A percentile compares a stretch with the other conserved stretches of the same genome.
Conservation (phyloP, 1,140 invertebrate genomes). For the Tetraneura akinire region DNA sequence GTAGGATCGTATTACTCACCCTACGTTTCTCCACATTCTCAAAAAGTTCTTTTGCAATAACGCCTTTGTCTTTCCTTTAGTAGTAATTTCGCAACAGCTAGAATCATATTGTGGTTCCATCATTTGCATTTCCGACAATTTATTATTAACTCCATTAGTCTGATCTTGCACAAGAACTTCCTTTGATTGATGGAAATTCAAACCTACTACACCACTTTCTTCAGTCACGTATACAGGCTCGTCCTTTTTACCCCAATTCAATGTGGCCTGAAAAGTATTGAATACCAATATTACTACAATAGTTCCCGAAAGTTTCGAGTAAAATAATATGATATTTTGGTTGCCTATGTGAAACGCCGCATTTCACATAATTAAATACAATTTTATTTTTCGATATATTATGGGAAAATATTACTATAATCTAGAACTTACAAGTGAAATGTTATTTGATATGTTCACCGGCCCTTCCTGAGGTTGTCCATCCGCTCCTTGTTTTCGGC, state of each 20-base stretch:
- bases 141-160: slow-evolving; percentile 64
- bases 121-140: slow-evolving; percentile 45
- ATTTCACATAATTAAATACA: neutral
- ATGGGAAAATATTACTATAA: neutral
- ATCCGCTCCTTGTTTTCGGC: slow-evolving; percentile 60
- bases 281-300: neutral
- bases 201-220: slow-evolving; percentile 79
- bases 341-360: slow-evolving; percentile 31
- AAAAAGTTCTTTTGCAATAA: slow-evolving; percentile 90
- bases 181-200: slow-evolving; percentile 88
- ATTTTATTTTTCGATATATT: no score
- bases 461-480: slow-evolving; percentile 58
- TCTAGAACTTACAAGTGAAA: slow-evolving; percentile 65
- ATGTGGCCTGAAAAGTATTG: slow-evolving; percentile 63
- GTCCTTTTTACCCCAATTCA: slow-evolving; percentile 78
- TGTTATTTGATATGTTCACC: slow-evolving; percentile 74
- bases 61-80: slow-evolving; percentile 68
- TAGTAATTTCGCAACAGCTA: slow-evolving; percentile 63
- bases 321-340: neutral
- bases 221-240: slow-evolving; percentile 80
- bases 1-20: slow-evolving; percentile 66
- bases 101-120: slow-evolving; percentile 59
- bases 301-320: neutral
- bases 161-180: slow-evolving; percentile 78
- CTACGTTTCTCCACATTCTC: slow-evolving; percentile 86